Evolutionary conservation across 92 coral and sea anemone species (phyloP).

Genomic region (Parazoanthus swiftii): DNA sequence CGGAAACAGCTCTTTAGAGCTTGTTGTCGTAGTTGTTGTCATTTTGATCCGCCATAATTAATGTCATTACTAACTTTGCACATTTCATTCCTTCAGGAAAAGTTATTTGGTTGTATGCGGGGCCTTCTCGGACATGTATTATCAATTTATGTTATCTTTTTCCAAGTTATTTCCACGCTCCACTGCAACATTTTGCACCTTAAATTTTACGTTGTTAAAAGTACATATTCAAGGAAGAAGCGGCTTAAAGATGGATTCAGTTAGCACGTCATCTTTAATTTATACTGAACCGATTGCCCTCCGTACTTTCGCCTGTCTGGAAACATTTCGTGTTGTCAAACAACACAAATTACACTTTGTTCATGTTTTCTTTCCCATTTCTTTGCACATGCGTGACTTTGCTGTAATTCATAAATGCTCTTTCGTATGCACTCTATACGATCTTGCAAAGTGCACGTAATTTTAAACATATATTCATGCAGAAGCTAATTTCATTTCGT

Average conservation of each 20-base stretch:
- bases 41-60: neutral
- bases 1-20: conserved; percentile 24
- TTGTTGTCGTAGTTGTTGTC: neutral
- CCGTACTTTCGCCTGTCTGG: neutral
- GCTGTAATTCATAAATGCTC: neutral
- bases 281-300: neutral
- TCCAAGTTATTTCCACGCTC: neutral
- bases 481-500: neutral
- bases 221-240: neutral
- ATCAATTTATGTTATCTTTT: neutral
- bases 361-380: neutral
- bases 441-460: neutral
- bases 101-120: neutral
- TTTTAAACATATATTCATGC: neutral
- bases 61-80: neutral
- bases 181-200: neutral
- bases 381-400: neutral
- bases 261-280: neutral
- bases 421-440: neutral
- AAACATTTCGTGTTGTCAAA: neutral
- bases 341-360: neutral
- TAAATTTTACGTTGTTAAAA: too few relatives aligned
- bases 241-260: neutral
- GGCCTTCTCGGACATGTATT: neutral
- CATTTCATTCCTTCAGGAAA: neutral